Percentiles rank a stretch among this genome's conserved stretches.
These are phyloP conservation scores for Zonitis immaculata DNA, from an alignment of 2,888 invertebrate species.

Conservation along the genomic window DNA sequence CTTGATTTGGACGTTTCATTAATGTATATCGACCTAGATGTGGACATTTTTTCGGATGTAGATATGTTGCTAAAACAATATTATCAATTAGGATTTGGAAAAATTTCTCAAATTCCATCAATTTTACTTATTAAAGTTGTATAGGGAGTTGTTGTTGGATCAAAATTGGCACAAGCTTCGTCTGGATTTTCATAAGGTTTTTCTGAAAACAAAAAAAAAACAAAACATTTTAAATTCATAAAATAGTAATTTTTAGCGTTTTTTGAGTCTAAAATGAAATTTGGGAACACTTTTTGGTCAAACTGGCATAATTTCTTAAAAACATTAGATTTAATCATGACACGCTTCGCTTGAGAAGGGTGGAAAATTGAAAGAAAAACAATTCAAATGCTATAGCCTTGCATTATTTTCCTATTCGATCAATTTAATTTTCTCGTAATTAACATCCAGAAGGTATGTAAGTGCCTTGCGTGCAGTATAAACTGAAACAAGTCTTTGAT, in stretches of 20 bases:
- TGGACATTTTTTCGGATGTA: conserved; percentile 63
- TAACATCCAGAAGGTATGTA: too few species aligned
- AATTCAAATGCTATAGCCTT: too few species aligned
- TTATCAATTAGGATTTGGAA: neutral
- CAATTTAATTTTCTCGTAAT: too few species aligned
- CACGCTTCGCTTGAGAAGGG: too few species aligned
- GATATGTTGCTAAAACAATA: conserved; percentile 55
- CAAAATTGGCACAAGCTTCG: conserved; percentile 61
- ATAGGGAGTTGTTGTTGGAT: conserved; percentile 52
- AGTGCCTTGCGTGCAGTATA: too few species aligned
- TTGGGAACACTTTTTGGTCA: too few species aligned
- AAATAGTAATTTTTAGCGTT: neutral
- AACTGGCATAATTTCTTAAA: too few species aligned
- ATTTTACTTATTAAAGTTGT: conserved; percentile 65
- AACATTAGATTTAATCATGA: too few species aligned
- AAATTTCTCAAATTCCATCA: conserved; percentile 3
- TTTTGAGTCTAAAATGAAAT: too few species aligned
- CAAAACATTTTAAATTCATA: neutral
- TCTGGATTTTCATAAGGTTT: conserved; percentile 56
- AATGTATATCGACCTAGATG: conserved; percentile 64
- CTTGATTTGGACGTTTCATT: conserved; percentile 29
- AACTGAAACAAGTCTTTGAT: too few species aligned
- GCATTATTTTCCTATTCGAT: too few species aligned
- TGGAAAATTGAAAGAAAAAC: too few species aligned
- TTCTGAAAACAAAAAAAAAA: conserved; percentile 27